Percentiles rank a stretch among this genome's conserved stretches.
phyloP scores from a whole-genome alignment of 2,888 invertebrate genomes.

The Caenorhabditis sp. region DNA sequence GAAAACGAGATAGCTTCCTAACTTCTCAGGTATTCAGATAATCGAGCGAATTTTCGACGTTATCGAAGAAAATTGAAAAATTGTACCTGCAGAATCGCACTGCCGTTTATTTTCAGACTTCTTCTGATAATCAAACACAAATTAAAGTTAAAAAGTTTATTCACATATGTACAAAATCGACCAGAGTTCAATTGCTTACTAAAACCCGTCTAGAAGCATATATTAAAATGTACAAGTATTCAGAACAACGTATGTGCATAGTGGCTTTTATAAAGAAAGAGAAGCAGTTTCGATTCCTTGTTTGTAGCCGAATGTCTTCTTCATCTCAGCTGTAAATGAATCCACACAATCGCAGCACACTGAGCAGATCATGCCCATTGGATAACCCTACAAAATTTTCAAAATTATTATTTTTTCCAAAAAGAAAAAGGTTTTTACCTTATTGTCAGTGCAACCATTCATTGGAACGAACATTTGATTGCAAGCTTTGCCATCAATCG shows the following conservation, averaged over 20 bases:
- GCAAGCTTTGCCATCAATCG: slow-evolving; percentile 48
- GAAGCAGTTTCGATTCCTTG: slow-evolving; percentile 18
- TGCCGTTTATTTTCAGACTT: too few relatives aligned
- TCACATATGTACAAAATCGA: not conserved
- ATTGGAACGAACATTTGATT: slow-evolving; percentile 63
- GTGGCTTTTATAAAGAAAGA: not conserved
- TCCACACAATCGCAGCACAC: slow-evolving; percentile 66
- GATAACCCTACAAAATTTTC: too few relatives aligned
- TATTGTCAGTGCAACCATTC: slow-evolving; percentile 60
- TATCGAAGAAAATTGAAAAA: too few relatives aligned
- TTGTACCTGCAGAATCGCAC: too few relatives aligned
- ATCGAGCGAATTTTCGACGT: too few relatives aligned
- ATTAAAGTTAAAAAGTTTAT: not conserved
- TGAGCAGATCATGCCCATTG: slow-evolving; percentile 67
- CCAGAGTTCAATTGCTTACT: not conserved
- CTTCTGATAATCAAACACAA: too few relatives aligned
- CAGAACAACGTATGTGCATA: too few relatives aligned
- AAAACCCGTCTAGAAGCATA: not conserved
- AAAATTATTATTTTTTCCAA: too few relatives aligned
- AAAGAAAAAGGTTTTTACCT: too few relatives aligned
- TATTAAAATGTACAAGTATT: slow-evolving; percentile 2
- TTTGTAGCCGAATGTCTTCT: slow-evolving; percentile 60
- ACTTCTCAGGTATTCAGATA: too few relatives aligned
- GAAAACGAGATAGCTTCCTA: too few relatives aligned
- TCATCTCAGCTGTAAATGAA: slow-evolving; percentile 58